These are phyloP conservation scores for Chloropsis cyanopogon DNA, from an alignment of 2,113 vertebrate genomes.

Conservation along the genomic window DNA sequence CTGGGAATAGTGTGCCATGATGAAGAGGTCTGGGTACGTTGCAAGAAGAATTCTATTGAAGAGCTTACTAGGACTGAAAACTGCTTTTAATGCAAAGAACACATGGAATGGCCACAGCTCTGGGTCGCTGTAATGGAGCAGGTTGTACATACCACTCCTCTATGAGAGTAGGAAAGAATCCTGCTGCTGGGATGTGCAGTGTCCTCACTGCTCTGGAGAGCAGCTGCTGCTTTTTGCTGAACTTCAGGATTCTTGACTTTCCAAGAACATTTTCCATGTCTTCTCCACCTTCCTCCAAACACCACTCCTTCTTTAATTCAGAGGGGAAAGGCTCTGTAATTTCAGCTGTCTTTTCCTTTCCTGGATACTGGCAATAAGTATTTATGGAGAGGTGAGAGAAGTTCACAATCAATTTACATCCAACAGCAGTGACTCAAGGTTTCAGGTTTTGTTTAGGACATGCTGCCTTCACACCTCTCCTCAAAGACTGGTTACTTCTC, in stretches of 20 bases:
- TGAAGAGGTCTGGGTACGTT: not conserved
- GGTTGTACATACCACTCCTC: not conserved
- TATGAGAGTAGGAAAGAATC: not conserved
- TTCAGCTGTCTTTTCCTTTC: not conserved
- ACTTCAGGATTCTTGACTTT: not conserved
- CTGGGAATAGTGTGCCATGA: not conserved
- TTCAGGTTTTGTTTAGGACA: not conserved
- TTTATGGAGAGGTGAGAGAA: not conserved
- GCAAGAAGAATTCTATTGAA: not conserved
- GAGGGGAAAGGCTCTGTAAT: not conserved
- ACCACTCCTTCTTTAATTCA: not conserved
- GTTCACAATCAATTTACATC: not conserved
- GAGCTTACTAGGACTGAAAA: not conserved
- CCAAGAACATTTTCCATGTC: not conserved
- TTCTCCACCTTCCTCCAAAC: not conserved
- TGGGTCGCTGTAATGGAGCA: not conserved
- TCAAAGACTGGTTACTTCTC: not conserved
- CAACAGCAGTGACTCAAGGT: not conserved
- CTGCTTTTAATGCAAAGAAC: not conserved
- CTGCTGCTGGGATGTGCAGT: not conserved
- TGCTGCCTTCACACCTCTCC: not conserved
- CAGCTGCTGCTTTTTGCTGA: not conserved
- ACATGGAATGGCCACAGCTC: not conserved
- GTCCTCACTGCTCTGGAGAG: not conserved
- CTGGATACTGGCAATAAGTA: not conserved